phyloP scores from a whole-genome alignment of 1,140 invertebrate species.

The Drosophila varians region DNA sequence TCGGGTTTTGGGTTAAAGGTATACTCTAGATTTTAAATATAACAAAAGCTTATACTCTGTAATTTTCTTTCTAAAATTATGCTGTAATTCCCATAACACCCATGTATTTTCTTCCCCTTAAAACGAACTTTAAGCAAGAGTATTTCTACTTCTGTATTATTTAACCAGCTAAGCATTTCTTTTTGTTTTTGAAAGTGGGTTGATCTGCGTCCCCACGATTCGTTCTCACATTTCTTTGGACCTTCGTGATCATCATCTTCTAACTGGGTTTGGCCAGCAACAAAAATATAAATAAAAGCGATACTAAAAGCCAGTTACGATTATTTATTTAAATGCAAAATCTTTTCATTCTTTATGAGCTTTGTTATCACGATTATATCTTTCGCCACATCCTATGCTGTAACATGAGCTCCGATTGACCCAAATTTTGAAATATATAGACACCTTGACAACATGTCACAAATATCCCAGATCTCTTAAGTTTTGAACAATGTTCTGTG shows the following conservation, averaged over 20 bases:
- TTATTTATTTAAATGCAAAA: constrained; percentile 61
- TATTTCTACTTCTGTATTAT: constrained; percentile 4
- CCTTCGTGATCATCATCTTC: constrained; percentile 35
- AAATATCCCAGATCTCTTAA: constrained; percentile 24
- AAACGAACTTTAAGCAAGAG: constrained; percentile 3
- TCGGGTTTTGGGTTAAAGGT: background rate
- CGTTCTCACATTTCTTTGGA: constrained; percentile 58
- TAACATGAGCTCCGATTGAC: constrained; percentile 43
- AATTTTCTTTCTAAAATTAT: background rate
- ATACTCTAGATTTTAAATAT: constrained; percentile 1
- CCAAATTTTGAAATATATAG: constrained; percentile 18
- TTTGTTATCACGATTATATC: constrained; percentile 48
- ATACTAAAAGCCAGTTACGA: constrained; percentile 67
- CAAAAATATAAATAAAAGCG: constrained; percentile 12
- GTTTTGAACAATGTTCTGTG: constrained; percentile 36
- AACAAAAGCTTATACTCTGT: background rate
- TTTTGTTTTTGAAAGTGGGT: constrained; percentile 53
- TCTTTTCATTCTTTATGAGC: constrained; percentile 42
- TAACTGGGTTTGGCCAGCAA: constrained; percentile 44
- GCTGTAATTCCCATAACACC: no score
- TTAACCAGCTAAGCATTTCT: constrained; percentile 12
- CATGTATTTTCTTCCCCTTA: background rate
- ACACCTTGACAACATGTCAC: constrained; percentile 29
- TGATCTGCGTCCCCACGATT: constrained; percentile 22
- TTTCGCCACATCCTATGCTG: constrained; percentile 26